phyloP scores from a whole-genome alignment of 2,888 invertebrate species.

The Andrena marginata region DNA sequence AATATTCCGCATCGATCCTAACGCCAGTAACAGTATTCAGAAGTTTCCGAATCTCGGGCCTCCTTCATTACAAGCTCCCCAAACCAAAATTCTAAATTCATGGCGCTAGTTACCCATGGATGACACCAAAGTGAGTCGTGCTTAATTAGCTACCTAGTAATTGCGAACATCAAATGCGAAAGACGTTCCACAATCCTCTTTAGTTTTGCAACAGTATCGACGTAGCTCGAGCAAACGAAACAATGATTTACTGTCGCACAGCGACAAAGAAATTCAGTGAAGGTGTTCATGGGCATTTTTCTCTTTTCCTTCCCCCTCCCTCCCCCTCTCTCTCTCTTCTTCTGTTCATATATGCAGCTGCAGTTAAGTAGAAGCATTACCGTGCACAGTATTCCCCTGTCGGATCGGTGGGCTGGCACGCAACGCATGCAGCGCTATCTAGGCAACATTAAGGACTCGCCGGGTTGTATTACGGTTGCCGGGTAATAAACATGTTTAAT shows the following conservation, averaged over 20 bases:
- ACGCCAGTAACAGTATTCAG: too few species aligned
- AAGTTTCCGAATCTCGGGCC: too few species aligned
- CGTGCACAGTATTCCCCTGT: conserved; percentile 52
- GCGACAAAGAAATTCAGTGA: conserved; percentile 2
- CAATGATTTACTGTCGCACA: neutral
- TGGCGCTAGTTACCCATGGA: too few species aligned
- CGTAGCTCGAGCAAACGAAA: neutral
- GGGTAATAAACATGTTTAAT: conserved; percentile 81
- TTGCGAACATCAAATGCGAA: too few species aligned
- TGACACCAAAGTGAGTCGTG: too few species aligned
- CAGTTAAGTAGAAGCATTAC: conserved; percentile 70
- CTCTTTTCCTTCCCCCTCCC: neutral
- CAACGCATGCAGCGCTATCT: conserved; percentile 72
- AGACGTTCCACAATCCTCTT: neutral
- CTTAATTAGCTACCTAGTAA: too few species aligned
- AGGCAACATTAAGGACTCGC: conserved; percentile 74
- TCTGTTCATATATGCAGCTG: conserved; percentile 16
- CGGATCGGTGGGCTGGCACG: conserved; percentile 64
- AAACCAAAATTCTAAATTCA: too few species aligned
- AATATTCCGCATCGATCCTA: too few species aligned
- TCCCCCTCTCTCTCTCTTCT: neutral
- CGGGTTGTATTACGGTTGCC: conserved; percentile 72
- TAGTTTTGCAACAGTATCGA: neutral
- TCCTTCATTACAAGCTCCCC: too few species aligned
- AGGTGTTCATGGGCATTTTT: conserved; percentile 11